Conservation (phyloP, 23 tunicate genomes). For the Ascidia mentula region DNA sequence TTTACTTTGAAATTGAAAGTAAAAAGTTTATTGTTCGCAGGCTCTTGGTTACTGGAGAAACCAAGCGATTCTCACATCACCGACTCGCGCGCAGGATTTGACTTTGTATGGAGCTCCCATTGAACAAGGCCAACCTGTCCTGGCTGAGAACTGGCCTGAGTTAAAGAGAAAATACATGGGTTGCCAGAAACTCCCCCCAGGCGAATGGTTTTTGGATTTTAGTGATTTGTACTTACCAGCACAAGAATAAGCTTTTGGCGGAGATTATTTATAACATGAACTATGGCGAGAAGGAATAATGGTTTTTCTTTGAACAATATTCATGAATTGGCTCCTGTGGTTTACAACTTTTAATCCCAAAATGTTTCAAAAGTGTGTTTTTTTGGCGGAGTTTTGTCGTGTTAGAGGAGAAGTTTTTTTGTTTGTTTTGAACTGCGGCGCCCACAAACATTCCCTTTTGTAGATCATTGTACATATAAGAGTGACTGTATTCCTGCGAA, state of each 20-base stretch:
- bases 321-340: no score
- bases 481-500: no score
- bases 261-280: no score
- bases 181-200: constrained; percentile 38
- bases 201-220: neutral
- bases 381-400: no score
- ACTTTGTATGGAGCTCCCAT: constrained; percentile 70
- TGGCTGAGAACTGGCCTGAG: neutral
- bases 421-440: no score
- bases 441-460: no score
- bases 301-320: neutral
- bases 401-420: no score
- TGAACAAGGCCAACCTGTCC: constrained; percentile 18
- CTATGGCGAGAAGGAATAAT: neutral
- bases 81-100: constrained; percentile 36
- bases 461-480: no score
- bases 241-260: neutral
- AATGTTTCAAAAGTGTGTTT: no score
- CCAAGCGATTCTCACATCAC: neutral
- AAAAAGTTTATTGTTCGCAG: neutral
- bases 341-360: no score
- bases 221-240: neutral
- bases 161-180: constrained; percentile 43
- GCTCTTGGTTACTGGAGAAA: neutral
- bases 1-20: no score